Conservation (phyloP, 2,113 vertebrate genomes). For the Tragelaphus imberbis region DNA sequence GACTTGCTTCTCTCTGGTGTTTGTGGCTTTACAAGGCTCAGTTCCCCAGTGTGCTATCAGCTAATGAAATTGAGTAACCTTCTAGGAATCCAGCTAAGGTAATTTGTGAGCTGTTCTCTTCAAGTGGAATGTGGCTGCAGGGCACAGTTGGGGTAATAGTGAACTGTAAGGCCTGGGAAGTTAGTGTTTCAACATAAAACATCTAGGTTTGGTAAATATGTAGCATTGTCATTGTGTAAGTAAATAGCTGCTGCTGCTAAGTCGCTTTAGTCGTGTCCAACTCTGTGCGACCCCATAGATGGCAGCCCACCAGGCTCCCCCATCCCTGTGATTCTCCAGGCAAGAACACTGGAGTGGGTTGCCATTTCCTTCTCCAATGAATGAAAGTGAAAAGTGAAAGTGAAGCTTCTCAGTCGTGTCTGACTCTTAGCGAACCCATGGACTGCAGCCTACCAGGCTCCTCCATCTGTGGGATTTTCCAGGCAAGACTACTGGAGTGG, state of each 20-base stretch:
- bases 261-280: fast-evolving
- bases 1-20: not conserved
- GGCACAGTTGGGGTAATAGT: not conserved
- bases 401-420: not conserved
- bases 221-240: not conserved
- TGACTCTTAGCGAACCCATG: fast-evolving
- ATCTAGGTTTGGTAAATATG: not conserved
- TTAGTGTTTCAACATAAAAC: constrained; percentile 31
- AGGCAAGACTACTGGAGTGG: not conserved
- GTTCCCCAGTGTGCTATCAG: not conserved
- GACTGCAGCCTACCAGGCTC: not conserved
- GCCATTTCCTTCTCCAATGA: not conserved
- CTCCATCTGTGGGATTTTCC: not conserved
- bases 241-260: not conserved
- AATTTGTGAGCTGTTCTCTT: constrained; percentile 7
- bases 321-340: not conserved
- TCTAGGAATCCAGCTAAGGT: not conserved
- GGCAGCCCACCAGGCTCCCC: not conserved
- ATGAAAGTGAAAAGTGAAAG: not conserved
- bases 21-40: not conserved
- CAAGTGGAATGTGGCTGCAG: not conserved
- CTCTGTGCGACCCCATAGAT: not conserved
- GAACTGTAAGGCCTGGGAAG: not conserved
- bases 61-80: not conserved
- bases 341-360: not conserved